Conservation (phyloP, 2,797 vertebrate species). For the Aplochiton taeniatus region DNA sequence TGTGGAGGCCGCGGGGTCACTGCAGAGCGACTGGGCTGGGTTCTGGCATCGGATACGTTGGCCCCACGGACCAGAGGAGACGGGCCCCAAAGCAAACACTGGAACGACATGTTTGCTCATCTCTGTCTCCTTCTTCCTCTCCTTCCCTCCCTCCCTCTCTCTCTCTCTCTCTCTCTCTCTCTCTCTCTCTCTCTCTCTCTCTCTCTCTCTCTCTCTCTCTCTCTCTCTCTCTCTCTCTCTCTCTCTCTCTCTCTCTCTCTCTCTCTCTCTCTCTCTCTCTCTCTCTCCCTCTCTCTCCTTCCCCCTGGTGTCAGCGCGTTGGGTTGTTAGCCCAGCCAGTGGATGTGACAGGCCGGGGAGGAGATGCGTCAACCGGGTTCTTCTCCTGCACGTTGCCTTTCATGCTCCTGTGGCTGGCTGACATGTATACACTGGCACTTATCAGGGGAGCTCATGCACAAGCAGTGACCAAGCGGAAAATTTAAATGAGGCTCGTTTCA, state of each 20-base stretch:
- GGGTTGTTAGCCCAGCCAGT: constrained; percentile 50
- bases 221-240: constrained; percentile 8
- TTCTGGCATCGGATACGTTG: no score
- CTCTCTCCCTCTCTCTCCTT: constrained; percentile 12
- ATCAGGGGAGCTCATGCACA: constrained; percentile 44
- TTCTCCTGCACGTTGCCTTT: constrained; percentile 27
- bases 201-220: neutral
- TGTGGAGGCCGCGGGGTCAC: no score
- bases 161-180: neutral
- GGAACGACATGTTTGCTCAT: no score
- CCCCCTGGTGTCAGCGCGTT: constrained; percentile 25
- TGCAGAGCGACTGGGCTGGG: no score
- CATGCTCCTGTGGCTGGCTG: constrained; percentile 46
- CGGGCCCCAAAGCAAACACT: no score
- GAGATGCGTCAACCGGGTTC: constrained; percentile 19
- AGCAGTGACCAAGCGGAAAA: constrained; percentile 62
- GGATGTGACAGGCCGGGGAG: constrained; percentile 56
- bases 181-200: neutral
- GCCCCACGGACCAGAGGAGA: no score
- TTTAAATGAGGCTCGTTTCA: constrained; percentile 59
- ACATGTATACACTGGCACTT: constrained; percentile 41
- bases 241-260: constrained; percentile 7
- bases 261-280: neutral
- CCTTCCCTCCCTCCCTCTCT: neutral
- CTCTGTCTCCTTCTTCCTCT: neutral